These are phyloP conservation scores for Drosophila sucinea DNA, from an alignment of 1,140 invertebrate genomes.

Conservation along the genomic window DNA sequence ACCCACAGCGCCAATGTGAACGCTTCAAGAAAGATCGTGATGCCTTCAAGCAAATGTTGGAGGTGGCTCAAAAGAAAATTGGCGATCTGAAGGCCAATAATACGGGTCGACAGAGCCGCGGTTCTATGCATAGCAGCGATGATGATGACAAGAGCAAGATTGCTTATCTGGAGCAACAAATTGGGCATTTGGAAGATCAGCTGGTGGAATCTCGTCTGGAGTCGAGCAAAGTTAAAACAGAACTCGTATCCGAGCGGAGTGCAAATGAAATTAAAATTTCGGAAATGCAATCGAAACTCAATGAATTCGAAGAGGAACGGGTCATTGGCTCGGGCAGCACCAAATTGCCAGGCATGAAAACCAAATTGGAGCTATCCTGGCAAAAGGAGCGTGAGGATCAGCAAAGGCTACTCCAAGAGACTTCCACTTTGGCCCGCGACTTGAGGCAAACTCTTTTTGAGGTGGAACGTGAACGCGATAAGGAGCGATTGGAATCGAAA, in stretches of 20 bases:
- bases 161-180: constrained; percentile 90
- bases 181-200: constrained; percentile 94
- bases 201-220: constrained; percentile 92
- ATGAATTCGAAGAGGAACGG: constrained; percentile 94
- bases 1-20: constrained; percentile 76
- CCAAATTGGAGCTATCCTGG: constrained; percentile 96
- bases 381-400: constrained; percentile 97
- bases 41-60: constrained; percentile 95
- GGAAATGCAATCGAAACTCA: constrained; percentile 95
- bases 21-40: constrained; percentile 94
- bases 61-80: constrained; percentile 92
- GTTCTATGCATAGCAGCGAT: constrained; percentile 82
- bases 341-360: constrained; percentile 92
- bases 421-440: constrained; percentile 94
- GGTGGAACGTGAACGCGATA: constrained; percentile 94
- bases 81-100: constrained; percentile 87
- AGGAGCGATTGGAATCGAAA: constrained; percentile 93
- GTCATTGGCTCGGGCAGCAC: constrained; percentile 91
- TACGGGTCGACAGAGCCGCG: constrained; percentile 81
- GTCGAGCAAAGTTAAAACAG: constrained; percentile 93
- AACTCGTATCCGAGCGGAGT: constrained; percentile 94
- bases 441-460: constrained; percentile 93
- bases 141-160: constrained; percentile 87
- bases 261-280: constrained; percentile 94
- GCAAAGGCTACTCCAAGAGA: constrained; percentile 94